Evolutionary conservation across 1,140 invertebrate species (phyloP).

Genomic region (Trichoplusia ni): DNA sequence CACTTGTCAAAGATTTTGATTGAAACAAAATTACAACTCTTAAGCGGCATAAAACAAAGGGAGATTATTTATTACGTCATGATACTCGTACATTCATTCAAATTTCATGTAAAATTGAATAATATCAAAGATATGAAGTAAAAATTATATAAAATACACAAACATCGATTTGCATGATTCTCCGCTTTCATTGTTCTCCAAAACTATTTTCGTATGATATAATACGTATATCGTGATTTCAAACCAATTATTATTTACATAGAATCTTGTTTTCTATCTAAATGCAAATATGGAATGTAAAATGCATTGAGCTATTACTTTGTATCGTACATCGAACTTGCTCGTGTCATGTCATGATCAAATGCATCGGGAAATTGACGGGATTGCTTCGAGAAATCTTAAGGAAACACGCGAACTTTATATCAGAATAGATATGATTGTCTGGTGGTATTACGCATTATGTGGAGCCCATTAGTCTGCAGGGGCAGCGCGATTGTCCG

Average conservation of each 20-base stretch:
- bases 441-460: not conserved
- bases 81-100: no score
- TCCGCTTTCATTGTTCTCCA: not conserved
- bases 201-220: not conserved
- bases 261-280: slow-evolving; percentile 40
- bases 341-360: slow-evolving; percentile 20
- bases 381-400: slow-evolving; percentile 4
- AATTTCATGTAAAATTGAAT: no score
- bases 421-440: not conserved
- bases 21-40: no score
- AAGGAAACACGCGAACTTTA: not conserved
- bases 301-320: slow-evolving; percentile 36
- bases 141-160: no score
- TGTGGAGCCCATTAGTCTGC: no score
- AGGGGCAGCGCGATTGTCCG: no score
- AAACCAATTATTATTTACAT: not conserved
- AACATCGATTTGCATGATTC: no score
- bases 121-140: no score
- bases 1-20: no score
- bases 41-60: no score
- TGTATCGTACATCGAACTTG: slow-evolving; percentile 25
- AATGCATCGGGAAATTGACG: slow-evolving; percentile 28
- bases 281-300: slow-evolving; percentile 43
- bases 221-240: not conserved
- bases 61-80: no score